These are phyloP conservation scores for Euphydryas editha DNA, from an alignment of 2,888 invertebrate genomes.

Conservation along the genomic window DNA sequence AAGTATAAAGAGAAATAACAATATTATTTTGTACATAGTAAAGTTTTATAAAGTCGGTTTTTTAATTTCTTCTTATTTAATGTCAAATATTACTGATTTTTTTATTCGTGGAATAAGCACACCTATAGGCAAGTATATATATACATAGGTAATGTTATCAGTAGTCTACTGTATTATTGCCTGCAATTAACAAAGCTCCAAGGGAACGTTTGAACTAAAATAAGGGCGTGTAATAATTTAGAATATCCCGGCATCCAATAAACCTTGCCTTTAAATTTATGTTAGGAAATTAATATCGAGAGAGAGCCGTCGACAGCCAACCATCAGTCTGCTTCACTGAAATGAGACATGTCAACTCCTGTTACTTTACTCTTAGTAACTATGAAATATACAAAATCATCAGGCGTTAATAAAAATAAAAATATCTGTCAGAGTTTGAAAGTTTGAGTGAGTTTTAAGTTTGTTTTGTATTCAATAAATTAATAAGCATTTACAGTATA, in stretches of 20 bases:
- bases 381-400: slow-evolving; percentile 15
- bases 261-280: slow-evolving; percentile 44
- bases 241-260: slow-evolving; percentile 39
- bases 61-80: too few relatives aligned
- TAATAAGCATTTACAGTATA: too few relatives aligned
- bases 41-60: too few relatives aligned
- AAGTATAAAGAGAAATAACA: too few relatives aligned
- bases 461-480: too few relatives aligned
- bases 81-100: too few relatives aligned
- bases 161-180: not conserved
- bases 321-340: slow-evolving; percentile 59
- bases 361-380: slow-evolving; percentile 39
- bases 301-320: slow-evolving; percentile 49
- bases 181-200: slow-evolving; percentile 5
- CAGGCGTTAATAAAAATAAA: not conserved
- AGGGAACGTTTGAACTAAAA: slow-evolving; percentile 20
- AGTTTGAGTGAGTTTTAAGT: too few relatives aligned
- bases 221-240: slow-evolving; percentile 38
- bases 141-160: not conserved
- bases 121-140: not conserved
- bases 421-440: too few relatives aligned
- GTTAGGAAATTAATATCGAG: slow-evolving; percentile 56
- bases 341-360: slow-evolving; percentile 57
- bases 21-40: too few relatives aligned
- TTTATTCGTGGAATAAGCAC: too few relatives aligned